Conservation (phyloP, 2,113 vertebrate genomes). For the Danio rerio region GRCz12tu NC_133179.1:25304001-25304500, state of each 20-base stretch:
- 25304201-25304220: conserved; percentile 74
- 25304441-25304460: conserved; percentile 73
- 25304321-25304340: conserved; percentile 70
- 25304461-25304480: conserved; percentile 69
- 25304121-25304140: conserved; percentile 42
- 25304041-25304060: neutral
- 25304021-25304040: neutral
- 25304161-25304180: conserved; percentile 72
- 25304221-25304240: conserved; percentile 73
- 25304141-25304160: conserved; percentile 77
- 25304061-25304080: neutral
- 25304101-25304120: conserved; percentile 6
- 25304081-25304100: conserved; percentile 42
- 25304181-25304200: conserved; percentile 69
- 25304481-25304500: conserved; percentile 82
- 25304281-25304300: conserved; percentile 74
- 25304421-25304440: conserved; percentile 81
- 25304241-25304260: conserved; percentile 71
- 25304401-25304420: conserved; percentile 81
- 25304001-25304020: neutral
- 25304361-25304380: conserved; percentile 84
- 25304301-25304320: conserved; percentile 70
- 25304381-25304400: conserved; percentile 85
- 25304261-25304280: conserved; percentile 66
- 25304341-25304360: conserved; percentile 73